Evolutionary conservation across 2,888 invertebrate species (phyloP).

Genomic region (Deilephila porcellus): DNA sequence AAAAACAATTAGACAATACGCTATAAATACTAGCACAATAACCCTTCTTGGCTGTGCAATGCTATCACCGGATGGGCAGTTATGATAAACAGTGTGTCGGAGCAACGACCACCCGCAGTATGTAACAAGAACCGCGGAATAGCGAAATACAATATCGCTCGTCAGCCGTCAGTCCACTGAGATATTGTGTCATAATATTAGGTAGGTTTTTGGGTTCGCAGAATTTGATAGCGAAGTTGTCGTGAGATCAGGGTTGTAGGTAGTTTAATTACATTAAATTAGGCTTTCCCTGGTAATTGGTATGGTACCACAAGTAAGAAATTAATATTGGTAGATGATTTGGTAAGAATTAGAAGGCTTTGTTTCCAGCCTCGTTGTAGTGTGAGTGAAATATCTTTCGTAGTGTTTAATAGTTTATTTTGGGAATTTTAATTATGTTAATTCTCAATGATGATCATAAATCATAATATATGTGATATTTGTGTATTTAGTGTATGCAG

Average conservation of each 20-base stretch:
- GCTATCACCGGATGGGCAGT: constrained; percentile 44
- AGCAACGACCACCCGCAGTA: constrained; percentile 39
- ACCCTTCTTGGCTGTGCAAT: neutral
- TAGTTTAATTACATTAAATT: neutral
- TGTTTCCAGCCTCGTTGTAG: too few relatives aligned
- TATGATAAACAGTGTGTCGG: constrained; percentile 32
- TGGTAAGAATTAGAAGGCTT: too few relatives aligned
- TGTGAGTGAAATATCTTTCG: too few relatives aligned
- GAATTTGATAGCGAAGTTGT: neutral
- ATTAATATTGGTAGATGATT: too few relatives aligned
- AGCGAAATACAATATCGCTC: constrained; percentile 40
- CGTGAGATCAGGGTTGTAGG: neutral
- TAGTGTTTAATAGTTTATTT: too few relatives aligned
- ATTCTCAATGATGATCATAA: too few relatives aligned
- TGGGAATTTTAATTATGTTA: too few relatives aligned
- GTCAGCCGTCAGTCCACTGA: neutral
- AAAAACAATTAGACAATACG: neutral
- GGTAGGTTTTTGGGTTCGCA: neutral
- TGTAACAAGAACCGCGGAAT: constrained; percentile 33
- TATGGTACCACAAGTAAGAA: neutral
- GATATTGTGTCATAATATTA: constrained; percentile 1
- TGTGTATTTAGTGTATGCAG: too few relatives aligned
- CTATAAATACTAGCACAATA: neutral
- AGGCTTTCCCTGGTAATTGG: neutral
- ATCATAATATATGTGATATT: too few relatives aligned